Evolutionary conservation across 53 echinoderm and acorn worm genomes (phyloP).

Genomic region (Actinopyga echinites): DNA sequence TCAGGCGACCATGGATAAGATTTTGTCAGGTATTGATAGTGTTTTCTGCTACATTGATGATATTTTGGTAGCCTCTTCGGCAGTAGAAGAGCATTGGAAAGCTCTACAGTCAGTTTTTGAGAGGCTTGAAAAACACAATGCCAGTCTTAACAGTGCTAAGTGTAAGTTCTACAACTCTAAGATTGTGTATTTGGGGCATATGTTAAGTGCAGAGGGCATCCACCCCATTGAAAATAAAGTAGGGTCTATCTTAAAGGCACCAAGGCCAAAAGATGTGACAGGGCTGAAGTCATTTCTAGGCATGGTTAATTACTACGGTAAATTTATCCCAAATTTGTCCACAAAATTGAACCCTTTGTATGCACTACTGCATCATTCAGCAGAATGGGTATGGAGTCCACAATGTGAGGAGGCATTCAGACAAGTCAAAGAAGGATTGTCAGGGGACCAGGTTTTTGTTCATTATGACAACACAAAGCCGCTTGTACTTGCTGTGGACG

Average conservation of each 20-base stretch:
- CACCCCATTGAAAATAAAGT: constrained; percentile 47
- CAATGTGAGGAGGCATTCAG: constrained; percentile 51
- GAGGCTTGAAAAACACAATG: constrained; percentile 9
- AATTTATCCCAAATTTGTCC: constrained; percentile 52
- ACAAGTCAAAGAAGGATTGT: constrained; percentile 50
- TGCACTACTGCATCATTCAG: constrained; percentile 38
- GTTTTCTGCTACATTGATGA: constrained; percentile 28
- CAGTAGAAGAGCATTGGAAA: constrained; percentile 5
- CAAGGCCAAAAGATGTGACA: constrained; percentile 51
- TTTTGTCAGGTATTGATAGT: constrained; percentile 20
- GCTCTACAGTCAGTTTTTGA: constrained; percentile 1
- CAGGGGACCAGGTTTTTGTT: constrained; percentile 48
- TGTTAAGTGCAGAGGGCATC: constrained; percentile 13
- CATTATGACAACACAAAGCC: constrained; percentile 49
- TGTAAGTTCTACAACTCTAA: constrained; percentile 9
- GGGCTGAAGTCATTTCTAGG: constrained; percentile 58
- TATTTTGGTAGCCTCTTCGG: constrained; percentile 13
- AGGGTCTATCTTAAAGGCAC: constrained; percentile 46
- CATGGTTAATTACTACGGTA: constrained; percentile 57
- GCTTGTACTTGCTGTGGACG: constrained; percentile 50
- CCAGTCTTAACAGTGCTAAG: background rate
- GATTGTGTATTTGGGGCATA: constrained; percentile 30
- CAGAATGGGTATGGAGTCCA: constrained; percentile 47
- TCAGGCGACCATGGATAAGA: constrained; percentile 49
- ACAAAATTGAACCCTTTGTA: constrained; percentile 54